Percentiles rank a stretch among this genome's conserved stretches.
phyloP scores from a whole-genome alignment of 2,888 invertebrate species.

The Polyommatus icarus region DNA sequence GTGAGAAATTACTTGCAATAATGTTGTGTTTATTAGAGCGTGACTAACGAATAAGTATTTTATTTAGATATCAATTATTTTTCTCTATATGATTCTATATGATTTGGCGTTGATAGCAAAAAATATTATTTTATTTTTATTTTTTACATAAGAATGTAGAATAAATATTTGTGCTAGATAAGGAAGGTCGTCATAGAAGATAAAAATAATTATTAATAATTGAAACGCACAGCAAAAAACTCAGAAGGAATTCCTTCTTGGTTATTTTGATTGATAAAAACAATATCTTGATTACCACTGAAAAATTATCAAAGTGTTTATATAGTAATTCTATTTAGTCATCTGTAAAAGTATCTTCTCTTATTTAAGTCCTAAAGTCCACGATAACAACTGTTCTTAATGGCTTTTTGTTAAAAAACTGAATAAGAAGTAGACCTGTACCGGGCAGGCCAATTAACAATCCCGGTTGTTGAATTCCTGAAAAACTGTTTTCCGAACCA shows the following conservation, averaged over 20 bases:
- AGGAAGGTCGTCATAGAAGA: too few relatives aligned
- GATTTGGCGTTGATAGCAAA: too few relatives aligned
- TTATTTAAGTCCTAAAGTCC: too few relatives aligned
- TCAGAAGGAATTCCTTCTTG: neutral
- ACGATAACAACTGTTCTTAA: neutral
- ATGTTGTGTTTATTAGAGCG: neutral
- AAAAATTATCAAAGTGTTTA: too few relatives aligned
- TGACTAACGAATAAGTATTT: neutral
- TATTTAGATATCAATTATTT: neutral
- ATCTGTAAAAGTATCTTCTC: too few relatives aligned
- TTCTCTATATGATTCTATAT: too few relatives aligned
- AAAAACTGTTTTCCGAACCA: neutral
- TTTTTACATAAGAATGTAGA: neutral
- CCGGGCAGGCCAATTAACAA: constrained; percentile 18
- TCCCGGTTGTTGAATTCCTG: neutral
- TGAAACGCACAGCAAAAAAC: neutral
- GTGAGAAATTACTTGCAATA: neutral
- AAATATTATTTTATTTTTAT: neutral
- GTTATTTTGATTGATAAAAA: too few relatives aligned
- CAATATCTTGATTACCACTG: too few relatives aligned
- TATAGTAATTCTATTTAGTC: too few relatives aligned
- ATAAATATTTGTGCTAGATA: neutral
- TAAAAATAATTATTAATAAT: too few relatives aligned
- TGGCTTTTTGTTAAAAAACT: neutral
- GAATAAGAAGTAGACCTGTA: neutral